phyloP scores from a whole-genome alignment of 2,113 vertebrate genomes.

The Climacteris rufus region DNA sequence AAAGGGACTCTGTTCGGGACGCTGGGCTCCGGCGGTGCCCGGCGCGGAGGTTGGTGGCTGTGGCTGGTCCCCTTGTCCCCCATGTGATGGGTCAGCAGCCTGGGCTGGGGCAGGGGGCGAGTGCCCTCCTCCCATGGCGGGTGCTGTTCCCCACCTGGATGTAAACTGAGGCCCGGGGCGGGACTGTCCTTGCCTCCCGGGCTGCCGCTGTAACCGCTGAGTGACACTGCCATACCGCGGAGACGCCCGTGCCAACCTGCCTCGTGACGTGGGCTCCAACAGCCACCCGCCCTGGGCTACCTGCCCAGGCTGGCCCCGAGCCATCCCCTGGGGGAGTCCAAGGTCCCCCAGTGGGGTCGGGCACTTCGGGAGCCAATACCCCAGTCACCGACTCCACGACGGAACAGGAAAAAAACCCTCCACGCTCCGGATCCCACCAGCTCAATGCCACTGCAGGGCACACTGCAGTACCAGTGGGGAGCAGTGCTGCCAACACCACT shows the following conservation, averaged over 20 bases:
- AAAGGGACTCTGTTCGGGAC: not conserved
- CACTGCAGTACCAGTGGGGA: accelerated
- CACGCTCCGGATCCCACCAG: not conserved
- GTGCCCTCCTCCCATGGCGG: accelerated
- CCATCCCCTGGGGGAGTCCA: slow-evolving; percentile 8
- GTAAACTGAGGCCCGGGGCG: not conserved
- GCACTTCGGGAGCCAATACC: accelerated
- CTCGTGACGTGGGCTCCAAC: slow-evolving; percentile 11
- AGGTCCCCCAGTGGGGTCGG: not conserved
- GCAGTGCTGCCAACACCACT: not conserved
- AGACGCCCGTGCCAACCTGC: not conserved
- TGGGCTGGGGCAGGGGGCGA: accelerated
- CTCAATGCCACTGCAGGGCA: accelerated
- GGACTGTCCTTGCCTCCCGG: not conserved
- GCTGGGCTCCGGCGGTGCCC: not conserved
- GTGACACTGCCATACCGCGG: not conserved
- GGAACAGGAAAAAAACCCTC: not conserved
- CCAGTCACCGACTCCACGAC: accelerated
- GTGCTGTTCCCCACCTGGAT: not conserved
- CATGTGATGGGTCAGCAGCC: accelerated
- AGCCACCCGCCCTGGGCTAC: slow-evolving; percentile 26
- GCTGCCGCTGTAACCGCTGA: not conserved
- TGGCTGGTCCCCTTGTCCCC: not conserved
- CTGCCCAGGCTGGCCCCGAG: not conserved
- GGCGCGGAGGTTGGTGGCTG: not conserved